A percentile compares a stretch with the other conserved stretches of the same genome.
Evolutionary conservation across 2,888 invertebrate species (phyloP).

Genomic region (Andricus quercusramuli): DNA sequence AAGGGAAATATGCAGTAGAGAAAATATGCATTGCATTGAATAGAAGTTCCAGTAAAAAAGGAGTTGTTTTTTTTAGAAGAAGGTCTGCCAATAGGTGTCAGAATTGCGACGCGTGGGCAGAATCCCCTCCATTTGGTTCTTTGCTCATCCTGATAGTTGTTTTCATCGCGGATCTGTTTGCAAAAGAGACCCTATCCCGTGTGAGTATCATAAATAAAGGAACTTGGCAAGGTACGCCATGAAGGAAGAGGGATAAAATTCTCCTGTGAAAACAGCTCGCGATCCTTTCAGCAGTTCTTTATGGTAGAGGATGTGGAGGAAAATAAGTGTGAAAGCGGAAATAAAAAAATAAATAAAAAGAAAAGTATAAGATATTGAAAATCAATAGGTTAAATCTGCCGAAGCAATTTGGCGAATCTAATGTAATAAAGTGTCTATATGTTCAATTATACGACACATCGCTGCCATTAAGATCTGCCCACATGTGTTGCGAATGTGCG

Average conservation of each 20-base stretch:
- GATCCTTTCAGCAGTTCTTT: constrained; percentile 17
- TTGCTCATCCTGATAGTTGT: constrained; percentile 31
- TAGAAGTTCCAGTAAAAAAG: neutral
- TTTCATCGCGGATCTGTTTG: constrained; percentile 21
- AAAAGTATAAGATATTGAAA: neutral
- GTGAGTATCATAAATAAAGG: neutral
- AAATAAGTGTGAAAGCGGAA: neutral
- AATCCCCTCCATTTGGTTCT: constrained; percentile 14
- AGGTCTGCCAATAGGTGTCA: constrained; percentile 11
- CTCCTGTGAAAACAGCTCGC: constrained; percentile 25
- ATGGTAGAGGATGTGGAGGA: neutral
- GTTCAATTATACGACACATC: neutral
- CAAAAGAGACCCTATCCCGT: constrained; percentile 11
- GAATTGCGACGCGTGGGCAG: constrained; percentile 25
- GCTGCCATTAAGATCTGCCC: constrained; percentile 18
- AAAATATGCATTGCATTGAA: neutral
- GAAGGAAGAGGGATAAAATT: constrained; percentile 10
- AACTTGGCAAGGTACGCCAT: neutral
- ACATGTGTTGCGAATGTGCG: constrained; percentile 37
- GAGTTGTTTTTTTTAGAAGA: neutral
- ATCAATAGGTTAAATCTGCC: neutral
- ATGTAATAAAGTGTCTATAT: neutral
- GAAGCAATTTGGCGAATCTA: neutral
- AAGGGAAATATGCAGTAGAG: neutral
- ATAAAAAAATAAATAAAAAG: neutral